Evolutionary conservation across 1,140 invertebrate genomes (phyloP), one percentile per base, ranked within the genome.

Genomic region (Sycophaga agraensis): DNA sequence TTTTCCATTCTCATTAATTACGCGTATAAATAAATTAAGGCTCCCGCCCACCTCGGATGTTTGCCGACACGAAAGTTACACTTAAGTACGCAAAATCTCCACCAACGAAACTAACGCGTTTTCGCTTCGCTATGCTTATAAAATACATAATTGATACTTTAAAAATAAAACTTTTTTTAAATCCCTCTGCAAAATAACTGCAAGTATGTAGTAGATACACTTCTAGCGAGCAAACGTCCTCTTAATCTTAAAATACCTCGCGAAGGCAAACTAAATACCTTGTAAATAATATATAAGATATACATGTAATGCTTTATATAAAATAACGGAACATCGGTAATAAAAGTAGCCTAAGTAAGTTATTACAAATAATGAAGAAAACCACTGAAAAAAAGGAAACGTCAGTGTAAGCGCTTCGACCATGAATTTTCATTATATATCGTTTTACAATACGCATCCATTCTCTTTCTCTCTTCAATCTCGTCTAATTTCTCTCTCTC

Each of bases 251-350:
- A 59, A 59, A 39, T 48, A 49, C 39, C 37, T 37, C 9, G 49
- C 39, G 4, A n/a, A 35, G 19, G 39, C 49, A 60, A 34, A 53
- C 39, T 43, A 43, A 59, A 59, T 59, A 59, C 26, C 22, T 34
- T 31, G 31, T 51, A 59, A 59, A 51, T 59, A 51, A 51, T 59
- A 51, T 53, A 60, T 45, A 53, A 60, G 53, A 22, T 22, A 22
- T 37, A 16, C 42, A 19, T 42, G 12, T 45, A 50, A 49, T 28
- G 45, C 9, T 39, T 19, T 43, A 53, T 53, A 60, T 53, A 60
- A 53, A 59, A 60, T 60, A 60, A 60, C 48, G 58, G 58, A 53
- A 60, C 40, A 53, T 60, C 58, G 31, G 40, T 60, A 60, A 53
- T 60, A 53, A 46, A 46, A 42, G 34, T 34, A 57, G 8, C 35